These are phyloP conservation scores for Papilio helenus DNA, from an alignment of 1,140 invertebrate species.

Conservation along the genomic window DNA sequence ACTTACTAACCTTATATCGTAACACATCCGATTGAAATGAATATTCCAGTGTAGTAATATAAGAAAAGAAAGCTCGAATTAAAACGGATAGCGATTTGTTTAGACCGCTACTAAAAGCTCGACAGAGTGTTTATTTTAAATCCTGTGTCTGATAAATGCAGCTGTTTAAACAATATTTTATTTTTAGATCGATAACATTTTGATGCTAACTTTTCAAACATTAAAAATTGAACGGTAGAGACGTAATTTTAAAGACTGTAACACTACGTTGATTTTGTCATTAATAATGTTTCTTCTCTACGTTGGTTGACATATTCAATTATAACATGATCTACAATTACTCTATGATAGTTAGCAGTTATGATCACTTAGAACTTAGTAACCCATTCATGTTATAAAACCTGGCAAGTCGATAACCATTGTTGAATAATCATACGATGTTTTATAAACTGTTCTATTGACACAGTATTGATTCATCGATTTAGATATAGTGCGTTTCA, in stretches of 20 bases:
- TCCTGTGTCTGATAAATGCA: background rate
- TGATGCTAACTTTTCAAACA: background rate
- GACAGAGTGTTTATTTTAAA: constrained; percentile 5
- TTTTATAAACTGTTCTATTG: background rate
- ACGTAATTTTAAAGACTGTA: background rate
- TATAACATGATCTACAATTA: no score
- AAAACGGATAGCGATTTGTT: constrained; percentile 1
- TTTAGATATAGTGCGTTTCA: background rate
- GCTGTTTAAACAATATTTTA: constrained; percentile 1
- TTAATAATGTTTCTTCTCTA: no score
- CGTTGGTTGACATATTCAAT: no score
- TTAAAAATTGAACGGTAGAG: background rate
- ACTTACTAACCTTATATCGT: background rate
- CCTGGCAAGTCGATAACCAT: no score
- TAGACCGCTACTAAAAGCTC: background rate
- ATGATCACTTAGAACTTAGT: no score
- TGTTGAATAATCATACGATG: no score
- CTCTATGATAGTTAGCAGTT: no score
- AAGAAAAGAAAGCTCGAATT: background rate
- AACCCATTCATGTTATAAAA: no score
- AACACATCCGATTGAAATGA: background rate
- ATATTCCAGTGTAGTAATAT: background rate
- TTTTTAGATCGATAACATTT: background rate
- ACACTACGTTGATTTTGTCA: background rate
- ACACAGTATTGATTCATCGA: background rate